Evolutionary conservation across 2,113 vertebrate genomes (phyloP).

Genomic region (Chroicocephalus ridibundus): DNA sequence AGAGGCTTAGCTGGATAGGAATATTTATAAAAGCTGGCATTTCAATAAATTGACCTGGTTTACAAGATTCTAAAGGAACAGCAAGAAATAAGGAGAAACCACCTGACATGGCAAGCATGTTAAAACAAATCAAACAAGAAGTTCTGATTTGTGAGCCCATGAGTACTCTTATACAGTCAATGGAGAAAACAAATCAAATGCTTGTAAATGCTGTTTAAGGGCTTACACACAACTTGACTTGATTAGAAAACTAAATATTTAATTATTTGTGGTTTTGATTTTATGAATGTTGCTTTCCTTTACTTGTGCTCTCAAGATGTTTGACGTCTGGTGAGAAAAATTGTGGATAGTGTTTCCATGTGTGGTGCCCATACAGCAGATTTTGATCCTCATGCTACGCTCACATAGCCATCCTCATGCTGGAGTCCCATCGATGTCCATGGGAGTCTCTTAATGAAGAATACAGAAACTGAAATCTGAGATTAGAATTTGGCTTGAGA

Average conservation of each 20-base stretch:
- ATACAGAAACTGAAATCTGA: conserved; percentile 13
- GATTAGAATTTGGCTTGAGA: conserved; percentile 50
- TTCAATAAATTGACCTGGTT: conserved; percentile 52
- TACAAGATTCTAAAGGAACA: conserved; percentile 48
- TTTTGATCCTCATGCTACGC: neutral
- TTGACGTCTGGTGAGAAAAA: conserved; percentile 37
- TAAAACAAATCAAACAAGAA: conserved; percentile 48
- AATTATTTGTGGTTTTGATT: conserved; percentile 68
- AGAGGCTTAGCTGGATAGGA: conserved; percentile 35
- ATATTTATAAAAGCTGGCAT: conserved; percentile 57
- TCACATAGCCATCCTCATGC: neutral
- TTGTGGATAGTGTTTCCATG: conserved; percentile 28
- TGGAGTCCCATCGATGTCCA: neutral
- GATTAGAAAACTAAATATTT: conserved; percentile 73
- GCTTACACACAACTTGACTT: conserved; percentile 64
- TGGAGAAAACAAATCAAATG: conserved; percentile 56
- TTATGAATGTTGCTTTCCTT: conserved; percentile 60
- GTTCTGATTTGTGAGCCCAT: conserved; percentile 31
- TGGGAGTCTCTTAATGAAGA: neutral
- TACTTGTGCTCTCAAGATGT: conserved; percentile 56
- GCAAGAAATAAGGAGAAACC: conserved; percentile 32
- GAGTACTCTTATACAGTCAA: conserved; percentile 18
- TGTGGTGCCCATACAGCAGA: neutral
- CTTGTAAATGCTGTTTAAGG: conserved; percentile 63
- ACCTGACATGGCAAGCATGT: conserved; percentile 26